Percentiles rank a stretch among this genome's conserved stretches.
phyloP scores from a whole-genome alignment of 64 coral and sea anemone species.

The Montipora sp. region DNA sequence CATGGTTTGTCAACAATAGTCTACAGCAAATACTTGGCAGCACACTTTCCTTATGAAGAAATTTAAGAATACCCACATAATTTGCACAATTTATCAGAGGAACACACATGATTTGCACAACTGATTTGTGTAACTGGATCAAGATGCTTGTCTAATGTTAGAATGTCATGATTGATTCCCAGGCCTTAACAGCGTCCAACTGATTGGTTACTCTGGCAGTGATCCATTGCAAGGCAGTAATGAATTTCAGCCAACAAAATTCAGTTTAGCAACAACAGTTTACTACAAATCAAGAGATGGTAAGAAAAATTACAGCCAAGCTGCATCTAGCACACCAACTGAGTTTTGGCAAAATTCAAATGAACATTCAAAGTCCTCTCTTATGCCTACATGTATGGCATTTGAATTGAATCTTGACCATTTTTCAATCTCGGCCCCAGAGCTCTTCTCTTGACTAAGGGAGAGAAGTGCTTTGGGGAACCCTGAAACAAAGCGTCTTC shows the following conservation, averaged over 20 bases:
- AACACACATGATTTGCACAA: not conserved
- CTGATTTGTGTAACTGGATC: not conserved
- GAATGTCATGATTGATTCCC: not conserved
- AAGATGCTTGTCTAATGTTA: not conserved
- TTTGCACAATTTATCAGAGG: not conserved
- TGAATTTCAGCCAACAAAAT: conserved; percentile 57
- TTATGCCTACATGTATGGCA: too few relatives aligned
- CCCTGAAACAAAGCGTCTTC: too few relatives aligned
- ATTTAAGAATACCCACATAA: not conserved
- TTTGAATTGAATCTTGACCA: too few relatives aligned
- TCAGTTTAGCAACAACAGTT: conserved; percentile 60
- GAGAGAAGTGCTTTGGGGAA: too few relatives aligned
- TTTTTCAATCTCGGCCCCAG: too few relatives aligned
- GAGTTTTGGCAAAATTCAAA: too few relatives aligned
- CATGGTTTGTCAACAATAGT: too few relatives aligned
- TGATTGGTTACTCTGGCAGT: conserved; percentile 73
- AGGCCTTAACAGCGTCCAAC: conserved; percentile 74
- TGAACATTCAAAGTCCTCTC: too few relatives aligned
- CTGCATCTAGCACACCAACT: not conserved
- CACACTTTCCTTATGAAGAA: too few relatives aligned
- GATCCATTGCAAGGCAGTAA: conserved; percentile 47
- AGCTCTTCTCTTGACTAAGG: too few relatives aligned
- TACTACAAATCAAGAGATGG: conserved; percentile 60
- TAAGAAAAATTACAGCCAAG: not conserved
- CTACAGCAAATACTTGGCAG: too few relatives aligned